phyloP scores from a whole-genome alignment of 2,888 invertebrate genomes.

The Agrenia bidenticulata region DNA sequence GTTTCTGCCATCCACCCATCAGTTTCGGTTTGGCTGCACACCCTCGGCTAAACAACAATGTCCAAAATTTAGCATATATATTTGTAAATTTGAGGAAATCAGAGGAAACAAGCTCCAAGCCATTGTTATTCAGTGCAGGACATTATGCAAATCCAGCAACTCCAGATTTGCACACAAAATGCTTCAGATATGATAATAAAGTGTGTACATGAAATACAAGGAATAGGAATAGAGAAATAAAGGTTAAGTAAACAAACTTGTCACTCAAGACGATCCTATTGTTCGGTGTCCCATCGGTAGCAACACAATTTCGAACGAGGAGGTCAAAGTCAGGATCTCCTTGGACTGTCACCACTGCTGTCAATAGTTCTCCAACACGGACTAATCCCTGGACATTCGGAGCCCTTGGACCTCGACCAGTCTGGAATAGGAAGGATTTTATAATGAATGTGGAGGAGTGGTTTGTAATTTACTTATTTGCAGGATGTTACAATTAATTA shows the following conservation, averaged over 20 bases:
- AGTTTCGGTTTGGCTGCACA: constrained; percentile 77
- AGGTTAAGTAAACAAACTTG: constrained; percentile 55
- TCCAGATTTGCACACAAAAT: too few species aligned
- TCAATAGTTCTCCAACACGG: constrained; percentile 79
- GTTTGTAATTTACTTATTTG: too few species aligned
- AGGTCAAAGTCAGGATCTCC: constrained; percentile 79
- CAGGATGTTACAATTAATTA: too few species aligned
- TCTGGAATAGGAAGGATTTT: constrained; percentile 55
- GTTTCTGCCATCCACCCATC: constrained; percentile 79
- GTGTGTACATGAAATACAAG: too few species aligned
- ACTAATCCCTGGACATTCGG: constrained; percentile 73
- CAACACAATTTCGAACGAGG: constrained; percentile 72
- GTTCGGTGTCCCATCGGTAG: constrained; percentile 68
- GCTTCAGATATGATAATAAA: too few species aligned
- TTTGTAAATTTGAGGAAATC: too few species aligned
- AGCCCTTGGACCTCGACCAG: constrained; percentile 75
- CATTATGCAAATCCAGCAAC: too few species aligned
- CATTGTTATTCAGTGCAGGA: too few species aligned
- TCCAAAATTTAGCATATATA: not conserved
- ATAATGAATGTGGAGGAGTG: too few species aligned
- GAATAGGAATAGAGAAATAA: too few species aligned
- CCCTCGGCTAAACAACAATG: constrained; percentile 59
- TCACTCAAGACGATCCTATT: constrained; percentile 72
- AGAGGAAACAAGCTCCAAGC: not conserved
- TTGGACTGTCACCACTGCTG: constrained; percentile 74